Evolutionary conservation across 2,888 invertebrate genomes (phyloP).

Genomic region (Hyles lineata): DNA sequence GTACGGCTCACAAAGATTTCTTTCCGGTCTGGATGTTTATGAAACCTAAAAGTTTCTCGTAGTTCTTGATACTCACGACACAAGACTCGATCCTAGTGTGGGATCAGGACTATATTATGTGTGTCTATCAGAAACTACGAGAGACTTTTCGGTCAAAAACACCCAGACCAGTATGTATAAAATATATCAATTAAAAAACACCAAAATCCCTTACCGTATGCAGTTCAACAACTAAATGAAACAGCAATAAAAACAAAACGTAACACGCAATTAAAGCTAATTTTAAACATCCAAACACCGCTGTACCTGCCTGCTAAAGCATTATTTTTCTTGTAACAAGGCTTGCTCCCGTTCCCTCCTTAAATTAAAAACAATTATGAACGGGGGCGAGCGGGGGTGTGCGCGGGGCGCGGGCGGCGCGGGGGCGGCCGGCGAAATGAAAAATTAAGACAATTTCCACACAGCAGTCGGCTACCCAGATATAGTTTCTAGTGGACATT

Average conservation of each 20-base stretch:
- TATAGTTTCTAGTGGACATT: constrained; percentile 21
- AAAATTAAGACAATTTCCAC: constrained; percentile 83
- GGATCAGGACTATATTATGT: too few species aligned
- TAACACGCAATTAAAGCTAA: constrained; percentile 46
- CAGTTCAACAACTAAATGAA: constrained; percentile 2
- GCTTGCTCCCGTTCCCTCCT: constrained; percentile 67
- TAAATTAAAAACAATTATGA: constrained; percentile 84
- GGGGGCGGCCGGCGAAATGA: constrained; percentile 70
- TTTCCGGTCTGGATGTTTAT: too few species aligned
- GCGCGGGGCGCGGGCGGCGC: constrained; percentile 49
- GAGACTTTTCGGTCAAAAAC: too few species aligned
- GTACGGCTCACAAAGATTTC: too few species aligned
- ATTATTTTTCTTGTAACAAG: constrained; percentile 70
- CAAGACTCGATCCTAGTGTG: too few species aligned
- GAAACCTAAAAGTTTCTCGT: too few species aligned
- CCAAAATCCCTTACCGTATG: too few species aligned
- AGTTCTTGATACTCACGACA: too few species aligned
- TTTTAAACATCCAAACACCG: constrained; percentile 28
- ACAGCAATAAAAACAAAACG: constrained; percentile 32
- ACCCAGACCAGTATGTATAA: too few species aligned
- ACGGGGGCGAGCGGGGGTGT: constrained; percentile 45
- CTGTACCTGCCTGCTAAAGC: constrained; percentile 49
- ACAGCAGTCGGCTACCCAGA: constrained; percentile 50
- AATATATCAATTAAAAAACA: too few species aligned
- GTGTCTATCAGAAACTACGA: too few species aligned